These are phyloP conservation scores for Eidolon helvum DNA, from an alignment of 2,113 vertebrate species.

Conservation along the genomic window DNA sequence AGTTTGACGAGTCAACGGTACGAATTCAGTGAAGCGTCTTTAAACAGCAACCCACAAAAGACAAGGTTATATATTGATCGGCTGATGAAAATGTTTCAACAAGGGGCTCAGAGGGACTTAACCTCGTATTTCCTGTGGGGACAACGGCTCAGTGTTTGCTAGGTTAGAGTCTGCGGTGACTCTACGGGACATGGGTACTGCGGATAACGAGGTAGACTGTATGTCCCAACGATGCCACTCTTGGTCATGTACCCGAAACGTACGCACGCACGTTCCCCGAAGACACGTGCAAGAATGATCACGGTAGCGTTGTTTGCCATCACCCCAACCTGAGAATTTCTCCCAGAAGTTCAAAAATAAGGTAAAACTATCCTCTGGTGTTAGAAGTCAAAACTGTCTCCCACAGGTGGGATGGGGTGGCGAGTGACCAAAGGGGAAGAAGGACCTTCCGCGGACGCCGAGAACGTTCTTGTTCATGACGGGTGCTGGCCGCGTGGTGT, in stretches of 20 bases:
- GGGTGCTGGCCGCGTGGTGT: too few species aligned
- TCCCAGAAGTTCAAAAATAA: background rate
- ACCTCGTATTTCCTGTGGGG: background rate
- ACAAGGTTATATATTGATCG: background rate
- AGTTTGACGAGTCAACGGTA: background rate
- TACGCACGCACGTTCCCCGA: background rate
- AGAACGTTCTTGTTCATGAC: background rate
- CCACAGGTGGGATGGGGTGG: too few species aligned
- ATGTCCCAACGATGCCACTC: background rate
- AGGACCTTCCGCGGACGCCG: fast-evolving
- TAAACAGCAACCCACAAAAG: background rate
- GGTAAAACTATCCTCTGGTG: background rate
- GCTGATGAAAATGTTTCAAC: background rate
- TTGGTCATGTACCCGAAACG: background rate
- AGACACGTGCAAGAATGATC: background rate
- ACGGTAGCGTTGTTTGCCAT: background rate
- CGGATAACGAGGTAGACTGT: background rate
- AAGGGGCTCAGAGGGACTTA: background rate
- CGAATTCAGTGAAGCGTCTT: background rate
- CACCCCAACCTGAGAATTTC: background rate
- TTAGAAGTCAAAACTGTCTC: too few species aligned
- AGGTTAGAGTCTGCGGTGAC: background rate
- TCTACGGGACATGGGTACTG: background rate
- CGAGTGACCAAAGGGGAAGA: too few species aligned
- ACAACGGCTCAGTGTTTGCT: background rate